A percentile compares a stretch with the other conserved stretches of the same genome.
Conservation (phyloP, 2,113 vertebrate species). For the Thunnus thynnus region DNA sequence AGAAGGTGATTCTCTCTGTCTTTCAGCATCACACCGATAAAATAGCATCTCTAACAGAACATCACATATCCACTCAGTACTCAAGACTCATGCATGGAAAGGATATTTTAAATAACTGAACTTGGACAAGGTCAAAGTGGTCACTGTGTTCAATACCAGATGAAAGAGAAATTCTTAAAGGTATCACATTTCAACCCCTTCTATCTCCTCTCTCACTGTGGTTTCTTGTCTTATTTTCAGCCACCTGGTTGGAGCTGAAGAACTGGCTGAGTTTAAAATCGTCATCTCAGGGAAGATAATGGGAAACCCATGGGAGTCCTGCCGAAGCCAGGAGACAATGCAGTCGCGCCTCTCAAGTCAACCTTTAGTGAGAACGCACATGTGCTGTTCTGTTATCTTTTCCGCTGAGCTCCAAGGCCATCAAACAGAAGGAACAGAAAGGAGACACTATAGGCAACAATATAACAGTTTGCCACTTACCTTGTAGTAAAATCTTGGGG, state of each 20-base stretch:
- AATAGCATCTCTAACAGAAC: constrained; percentile 25
- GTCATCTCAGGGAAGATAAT: constrained; percentile 67
- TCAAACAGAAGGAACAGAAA: constrained; percentile 17
- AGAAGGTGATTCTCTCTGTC: constrained; percentile 26
- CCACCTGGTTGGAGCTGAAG: constrained; percentile 33
- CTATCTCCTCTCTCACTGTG: not conserved
- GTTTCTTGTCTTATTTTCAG: constrained; percentile 41
- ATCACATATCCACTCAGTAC: constrained; percentile 19
- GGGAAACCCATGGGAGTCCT: constrained; percentile 64
- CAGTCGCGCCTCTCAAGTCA: constrained; percentile 37
- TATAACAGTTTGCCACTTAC: constrained; percentile 16
- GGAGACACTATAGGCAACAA: not conserved
- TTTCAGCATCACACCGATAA: constrained; percentile 8
- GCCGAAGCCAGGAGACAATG: constrained; percentile 37
- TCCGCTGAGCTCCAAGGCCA: constrained; percentile 32
- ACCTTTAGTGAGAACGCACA: constrained; percentile 34
- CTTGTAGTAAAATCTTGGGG: not conserved
- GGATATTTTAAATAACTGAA: constrained; percentile 38
- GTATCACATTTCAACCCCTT: constrained; percentile 30
- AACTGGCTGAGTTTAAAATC: constrained; percentile 57
- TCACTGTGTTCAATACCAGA: constrained; percentile 20
- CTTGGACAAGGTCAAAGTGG: constrained; percentile 48
- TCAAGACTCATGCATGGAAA: not conserved
- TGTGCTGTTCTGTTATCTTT: constrained; percentile 47
- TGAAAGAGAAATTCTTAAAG: constrained; percentile 32